Evolutionary conservation across 2,113 vertebrate species (phyloP), one percentile per base, ranked within the genome.

Genomic region (Ptilorrhoa leucosticta): DNA sequence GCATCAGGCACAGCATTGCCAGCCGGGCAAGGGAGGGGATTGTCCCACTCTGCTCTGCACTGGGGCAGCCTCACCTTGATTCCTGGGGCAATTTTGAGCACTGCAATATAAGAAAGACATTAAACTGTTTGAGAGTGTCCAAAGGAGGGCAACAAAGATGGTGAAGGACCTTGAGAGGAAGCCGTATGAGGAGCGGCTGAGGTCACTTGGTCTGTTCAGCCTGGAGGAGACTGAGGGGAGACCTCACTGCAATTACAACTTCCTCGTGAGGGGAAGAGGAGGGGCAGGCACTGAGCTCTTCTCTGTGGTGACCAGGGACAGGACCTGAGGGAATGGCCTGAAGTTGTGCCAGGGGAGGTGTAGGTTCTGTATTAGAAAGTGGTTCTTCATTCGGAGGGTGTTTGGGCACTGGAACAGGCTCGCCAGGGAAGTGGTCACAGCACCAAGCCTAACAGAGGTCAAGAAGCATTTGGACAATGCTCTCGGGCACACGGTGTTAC

Each of bases 281-380:
- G 21, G 21, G 7, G 22, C 31, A 50, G 61, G 0, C 31, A 7
- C 21, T 26, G 61, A 51, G 77, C 26, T 66, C 13, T 42, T 0
- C 26, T 68, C 31, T 77, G 31, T 37, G 31, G 13, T 50, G 37
- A 30, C 0, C 53, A 44, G 21, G 1, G 53, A 22, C 26, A 68
- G 26, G 0, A 76, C 0, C 24, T 0, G 0, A 44, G 27, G 53
- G 22, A 37, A 68, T 18, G 71, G 35, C 14, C 21, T 58, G 31
- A 44, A 27, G 26, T 1, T 35, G 21, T 44, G 14, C 0, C 44
- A 66, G 9, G 11, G 9, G 4, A 66, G 10, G 31, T 18, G 0
- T 50, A 44, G 6, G 21, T 1, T 44, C 17, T 5, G 8, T 42
- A 31, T 27, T 2, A 40, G 11, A 3, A 42, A 19, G 0, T 35